Evolutionary conservation across 2,888 invertebrate genomes (phyloP), one percentile per base, ranked within the genome.

Genomic region (Netelia virgata): DNA sequence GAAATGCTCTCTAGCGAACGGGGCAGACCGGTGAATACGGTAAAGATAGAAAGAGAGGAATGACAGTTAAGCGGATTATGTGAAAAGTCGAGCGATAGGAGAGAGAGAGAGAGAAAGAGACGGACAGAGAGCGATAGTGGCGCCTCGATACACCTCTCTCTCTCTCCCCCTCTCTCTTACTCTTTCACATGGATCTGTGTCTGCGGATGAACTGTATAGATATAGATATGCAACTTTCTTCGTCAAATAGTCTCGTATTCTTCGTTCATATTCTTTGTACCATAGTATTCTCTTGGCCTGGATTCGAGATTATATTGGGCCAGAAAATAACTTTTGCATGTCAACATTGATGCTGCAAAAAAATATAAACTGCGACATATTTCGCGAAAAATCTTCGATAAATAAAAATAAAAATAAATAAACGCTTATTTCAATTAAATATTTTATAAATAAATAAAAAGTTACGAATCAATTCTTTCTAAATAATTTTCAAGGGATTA

Each of bases 31-130:
- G 68, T 36, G 61, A 66, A 20, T 76, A 66, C 23, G 57, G 50
- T 50, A 75, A 41, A 66, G 41, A 73, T 79, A 79, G 68, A 75
- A 77, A 18, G 66, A 36, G 66, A 78, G 50, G 20, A 75, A 82
- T 73, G 55, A 74, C 10, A 63, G 63, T 16, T 75, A 74, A 77
- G 81, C 83, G 79, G 85, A 82, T 75, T 84, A 63, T 66, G 68
- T 23, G 61, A 74, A 61, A 81, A 20, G 68, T 76, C 53, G 68
- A 64, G 57, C 14, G 47, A 47, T 36, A 6, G 36, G 47, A 47
- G 47, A 47, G 47, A 47, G 14, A 47, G 47, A 14, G 11, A 43
- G 11, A 8, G 43, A 43, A 3, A 43, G 43, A 47, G 47, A 47
- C 36, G 36, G 14, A 47, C 11, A 3, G 11, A 47, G 14, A 10